Conservation (phyloP, 2,888 invertebrate genomes). For the Nomada ruficornis region DNA sequence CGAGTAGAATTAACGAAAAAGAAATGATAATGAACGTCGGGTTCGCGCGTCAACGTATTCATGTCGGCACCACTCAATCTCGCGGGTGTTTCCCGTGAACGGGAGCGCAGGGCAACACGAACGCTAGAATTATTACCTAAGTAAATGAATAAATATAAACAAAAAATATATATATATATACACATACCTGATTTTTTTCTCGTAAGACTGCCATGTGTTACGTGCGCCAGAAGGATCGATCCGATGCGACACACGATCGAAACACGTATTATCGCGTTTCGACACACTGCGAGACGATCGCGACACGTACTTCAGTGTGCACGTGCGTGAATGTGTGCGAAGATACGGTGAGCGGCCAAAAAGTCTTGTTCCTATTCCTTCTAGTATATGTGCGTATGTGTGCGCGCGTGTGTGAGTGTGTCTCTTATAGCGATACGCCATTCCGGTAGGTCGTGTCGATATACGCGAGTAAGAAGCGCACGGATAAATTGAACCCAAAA, state of each 20-base stretch:
- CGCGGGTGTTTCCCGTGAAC: slow-evolving; percentile 43
- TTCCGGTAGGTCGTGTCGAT: slow-evolving; percentile 57
- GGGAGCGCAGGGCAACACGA: slow-evolving; percentile 32
- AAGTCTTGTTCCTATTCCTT: slow-evolving; percentile 82
- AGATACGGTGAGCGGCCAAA: slow-evolving; percentile 68
- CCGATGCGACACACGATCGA: slow-evolving; percentile 54
- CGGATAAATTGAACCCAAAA: slow-evolving; percentile 30
- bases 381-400: slow-evolving; percentile 70
- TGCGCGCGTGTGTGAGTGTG: slow-evolving; percentile 25
- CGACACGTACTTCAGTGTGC: slow-evolving; percentile 40
- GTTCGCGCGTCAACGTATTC: slow-evolving; percentile 15
- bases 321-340: slow-evolving; percentile 33
- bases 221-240: slow-evolving; percentile 51
- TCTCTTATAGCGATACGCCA: slow-evolving; percentile 49
- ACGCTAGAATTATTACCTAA: slow-evolving; percentile 48
- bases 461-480: slow-evolving; percentile 28
- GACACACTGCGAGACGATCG: slow-evolving; percentile 48
- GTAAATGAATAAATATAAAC: slow-evolving; percentile 53
- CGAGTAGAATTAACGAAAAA: slow-evolving; percentile 10
- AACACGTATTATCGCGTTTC: slow-evolving; percentile 50
- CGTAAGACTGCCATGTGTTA: slow-evolving; percentile 69
- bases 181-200: slow-evolving; percentile 59
- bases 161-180: slow-evolving; percentile 41
- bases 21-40: slow-evolving; percentile 22
- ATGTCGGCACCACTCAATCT: slow-evolving; percentile 22